Percentiles rank a stretch among this genome's conserved stretches.
phyloP scores from a whole-genome alignment of 2,113 vertebrate species.

The Oncorhynchus clarkii region DNA sequence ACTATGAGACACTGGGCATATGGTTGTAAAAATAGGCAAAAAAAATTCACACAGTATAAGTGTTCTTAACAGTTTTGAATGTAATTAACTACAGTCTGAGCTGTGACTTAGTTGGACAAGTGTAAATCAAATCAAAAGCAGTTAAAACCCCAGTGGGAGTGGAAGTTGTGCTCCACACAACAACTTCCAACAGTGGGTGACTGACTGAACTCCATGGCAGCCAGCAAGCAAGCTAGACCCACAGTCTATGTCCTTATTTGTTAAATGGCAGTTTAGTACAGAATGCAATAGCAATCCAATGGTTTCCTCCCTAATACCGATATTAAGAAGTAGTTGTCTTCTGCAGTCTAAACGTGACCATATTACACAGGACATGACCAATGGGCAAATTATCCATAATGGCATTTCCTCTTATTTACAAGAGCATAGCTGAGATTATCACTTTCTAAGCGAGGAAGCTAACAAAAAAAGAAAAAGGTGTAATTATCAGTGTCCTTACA shows the following conservation, averaged over 20 bases:
- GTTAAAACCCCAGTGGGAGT: conserved; percentile 10
- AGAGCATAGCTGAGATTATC: neutral
- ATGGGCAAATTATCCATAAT: neutral
- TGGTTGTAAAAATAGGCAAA: neutral
- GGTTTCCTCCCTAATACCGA: too few relatives aligned
- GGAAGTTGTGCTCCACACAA: conserved; percentile 4
- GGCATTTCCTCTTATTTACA: neutral
- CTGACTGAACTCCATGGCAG: neutral
- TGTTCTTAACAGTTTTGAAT: neutral
- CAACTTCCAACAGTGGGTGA: neutral
- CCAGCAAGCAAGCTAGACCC: neutral
- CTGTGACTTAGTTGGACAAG: conserved; percentile 23
- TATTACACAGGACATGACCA: neutral
- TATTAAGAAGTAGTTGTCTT: neutral
- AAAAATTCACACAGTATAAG: neutral
- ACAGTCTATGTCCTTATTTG: neutral
- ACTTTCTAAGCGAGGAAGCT: neutral
- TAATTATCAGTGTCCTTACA: neutral
- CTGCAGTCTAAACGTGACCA: neutral
- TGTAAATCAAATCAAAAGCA: conserved; percentile 23
- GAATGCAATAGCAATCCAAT: neutral
- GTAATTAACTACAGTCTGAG: conserved; percentile 4
- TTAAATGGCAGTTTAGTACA: neutral
- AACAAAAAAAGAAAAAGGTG: neutral
- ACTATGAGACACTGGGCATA: neutral